Conservation (phyloP, 2,888 invertebrate species). For the Drosophila bunnanda region DNA sequence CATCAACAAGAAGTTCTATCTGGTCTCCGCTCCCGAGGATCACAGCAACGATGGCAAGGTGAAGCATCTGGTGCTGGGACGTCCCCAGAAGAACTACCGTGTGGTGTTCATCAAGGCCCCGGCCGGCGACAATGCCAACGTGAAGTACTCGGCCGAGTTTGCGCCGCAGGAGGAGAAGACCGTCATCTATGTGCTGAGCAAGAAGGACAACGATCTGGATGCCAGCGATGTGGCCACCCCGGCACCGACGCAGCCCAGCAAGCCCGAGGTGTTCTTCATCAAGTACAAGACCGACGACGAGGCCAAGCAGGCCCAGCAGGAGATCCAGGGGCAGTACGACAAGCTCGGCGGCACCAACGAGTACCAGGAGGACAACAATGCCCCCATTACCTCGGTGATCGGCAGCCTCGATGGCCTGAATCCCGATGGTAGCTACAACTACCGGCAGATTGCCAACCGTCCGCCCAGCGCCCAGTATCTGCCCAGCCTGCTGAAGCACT, state of each 20-base stretch:
- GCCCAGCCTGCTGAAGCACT: constrained; percentile 69
- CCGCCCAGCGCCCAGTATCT: constrained; percentile 72
- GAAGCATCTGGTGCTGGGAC: constrained; percentile 83
- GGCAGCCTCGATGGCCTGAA: constrained; percentile 81
- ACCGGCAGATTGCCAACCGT: constrained; percentile 67
- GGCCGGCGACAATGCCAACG: constrained; percentile 70
- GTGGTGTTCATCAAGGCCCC: constrained; percentile 85
- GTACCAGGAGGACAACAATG: constrained; percentile 78
- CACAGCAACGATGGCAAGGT: constrained; percentile 72
- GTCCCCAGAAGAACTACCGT: constrained; percentile 83
- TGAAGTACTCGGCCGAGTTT: constrained; percentile 82
- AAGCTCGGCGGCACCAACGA: constrained; percentile 81
- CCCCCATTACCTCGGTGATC: constrained; percentile 80
- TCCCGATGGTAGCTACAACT: constrained; percentile 81
- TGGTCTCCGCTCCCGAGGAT: constrained; percentile 84
- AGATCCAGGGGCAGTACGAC: constrained; percentile 84
- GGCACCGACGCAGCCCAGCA: constrained; percentile 83
- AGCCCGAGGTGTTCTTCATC: constrained; percentile 85
- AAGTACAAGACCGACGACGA: constrained; percentile 84
- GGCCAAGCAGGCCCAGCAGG: constrained; percentile 83
- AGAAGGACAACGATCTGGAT: constrained; percentile 82
- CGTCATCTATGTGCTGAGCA: constrained; percentile 84
- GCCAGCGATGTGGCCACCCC: constrained; percentile 82
- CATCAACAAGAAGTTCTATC: constrained; percentile 83
- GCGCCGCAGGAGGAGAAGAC: constrained; percentile 84